A percentile compares a stretch with the other conserved stretches of the same genome.
These are phyloP conservation scores for Campopleginae sp. DNA, from an alignment of 2,888 invertebrate species.

Conservation along the genomic window DNA sequence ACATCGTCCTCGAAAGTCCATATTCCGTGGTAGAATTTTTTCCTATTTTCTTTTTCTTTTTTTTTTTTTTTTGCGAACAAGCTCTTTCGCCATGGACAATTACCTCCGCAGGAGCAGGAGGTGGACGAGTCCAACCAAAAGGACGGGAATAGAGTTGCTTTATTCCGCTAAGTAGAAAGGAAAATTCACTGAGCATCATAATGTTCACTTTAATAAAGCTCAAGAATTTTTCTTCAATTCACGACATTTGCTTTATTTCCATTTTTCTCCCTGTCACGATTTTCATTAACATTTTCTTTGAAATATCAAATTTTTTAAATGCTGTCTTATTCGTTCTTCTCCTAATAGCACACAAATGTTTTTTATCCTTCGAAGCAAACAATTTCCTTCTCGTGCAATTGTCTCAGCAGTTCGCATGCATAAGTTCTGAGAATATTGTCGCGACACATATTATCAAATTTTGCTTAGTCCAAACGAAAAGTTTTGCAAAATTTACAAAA, in stretches of 20 bases:
- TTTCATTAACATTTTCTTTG: not conserved
- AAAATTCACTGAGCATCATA: slow-evolving; percentile 22
- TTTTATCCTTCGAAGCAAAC: not conserved
- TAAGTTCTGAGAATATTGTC: no score
- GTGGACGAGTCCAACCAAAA: not conserved
- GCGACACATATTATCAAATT: no score
- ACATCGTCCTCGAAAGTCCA: slow-evolving; percentile 17
- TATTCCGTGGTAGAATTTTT: slow-evolving; percentile 31
- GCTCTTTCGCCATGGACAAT: slow-evolving; percentile 60
- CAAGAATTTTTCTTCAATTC: slow-evolving; percentile 5
- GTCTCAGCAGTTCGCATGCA: no score
- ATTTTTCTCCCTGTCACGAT: slow-evolving; percentile 11
- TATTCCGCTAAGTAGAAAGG: slow-evolving; percentile 53
- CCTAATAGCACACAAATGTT: not conserved
- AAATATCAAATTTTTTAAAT: not conserved
- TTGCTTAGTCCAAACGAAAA: no score
- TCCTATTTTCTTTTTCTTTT: slow-evolving; percentile 47
- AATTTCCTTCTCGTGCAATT: no score
- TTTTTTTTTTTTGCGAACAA: slow-evolving; percentile 50
- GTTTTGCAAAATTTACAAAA: no score
- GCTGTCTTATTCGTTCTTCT: no score
- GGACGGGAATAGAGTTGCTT: slow-evolving; percentile 27
- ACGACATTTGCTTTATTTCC: slow-evolving; percentile 13
- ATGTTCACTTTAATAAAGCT: not conserved
- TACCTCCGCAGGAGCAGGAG: slow-evolving; percentile 36